These are phyloP conservation scores for Thera britannica DNA, from an alignment of 2,888 invertebrate species.

Conservation along the genomic window DNA sequence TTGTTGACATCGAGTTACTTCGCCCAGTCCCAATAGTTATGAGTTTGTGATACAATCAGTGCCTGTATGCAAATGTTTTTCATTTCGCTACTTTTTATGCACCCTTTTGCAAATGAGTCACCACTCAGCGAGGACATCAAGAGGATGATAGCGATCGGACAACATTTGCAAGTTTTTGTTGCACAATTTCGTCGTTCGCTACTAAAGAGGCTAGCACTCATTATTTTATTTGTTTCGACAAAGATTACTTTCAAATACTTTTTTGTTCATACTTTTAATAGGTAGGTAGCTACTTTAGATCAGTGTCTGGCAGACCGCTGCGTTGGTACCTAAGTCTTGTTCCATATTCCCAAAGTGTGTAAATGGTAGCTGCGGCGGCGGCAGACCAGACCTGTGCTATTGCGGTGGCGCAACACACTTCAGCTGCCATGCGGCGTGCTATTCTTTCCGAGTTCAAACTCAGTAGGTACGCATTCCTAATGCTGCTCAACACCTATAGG, in stretches of 20 bases:
- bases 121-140: constrained; percentile 5
- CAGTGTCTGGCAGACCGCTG: not conserved
- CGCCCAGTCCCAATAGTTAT: not conserved
- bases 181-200: not conserved
- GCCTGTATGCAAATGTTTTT: constrained; percentile 5
- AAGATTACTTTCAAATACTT: no score
- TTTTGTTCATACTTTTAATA: no score
- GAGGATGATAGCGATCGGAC: constrained; percentile 10
- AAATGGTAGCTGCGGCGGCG: constrained; percentile 5
- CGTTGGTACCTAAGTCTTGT: constrained; percentile 1
- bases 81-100: constrained; percentile 12
- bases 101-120: constrained; percentile 21
- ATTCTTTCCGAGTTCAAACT: constrained; percentile 10
- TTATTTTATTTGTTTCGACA: no score
- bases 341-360: not conserved
- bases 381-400: constrained; percentile 13
- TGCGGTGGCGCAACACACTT: constrained; percentile 5
- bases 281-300: no score
- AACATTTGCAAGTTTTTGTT: constrained; percentile 1
- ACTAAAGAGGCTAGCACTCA: not conserved
- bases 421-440: not conserved
- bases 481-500: not conserved
- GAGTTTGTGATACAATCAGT: constrained; percentile 13
- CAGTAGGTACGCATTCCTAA: not conserved
- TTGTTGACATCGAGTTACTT: constrained; percentile 9